These are phyloP conservation scores for Lithophane socia DNA, from an alignment of 2,888 invertebrate species.

Conservation along the genomic window DNA sequence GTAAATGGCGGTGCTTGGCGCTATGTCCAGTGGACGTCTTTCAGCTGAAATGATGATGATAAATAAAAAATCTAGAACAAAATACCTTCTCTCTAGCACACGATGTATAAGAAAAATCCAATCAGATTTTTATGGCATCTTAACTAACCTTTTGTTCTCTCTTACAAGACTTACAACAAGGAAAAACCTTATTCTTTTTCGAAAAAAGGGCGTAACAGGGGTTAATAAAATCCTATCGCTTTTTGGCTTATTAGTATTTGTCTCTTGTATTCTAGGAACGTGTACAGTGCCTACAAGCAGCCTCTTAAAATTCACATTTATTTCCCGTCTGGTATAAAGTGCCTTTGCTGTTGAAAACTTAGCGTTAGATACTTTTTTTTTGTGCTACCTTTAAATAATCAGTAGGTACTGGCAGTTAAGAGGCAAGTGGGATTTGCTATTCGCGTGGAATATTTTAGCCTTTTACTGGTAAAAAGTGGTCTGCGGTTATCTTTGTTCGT, in stretches of 20 bases:
- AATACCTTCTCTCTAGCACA: neutral
- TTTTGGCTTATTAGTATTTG: conserved; percentile 7
- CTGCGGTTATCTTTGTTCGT: neutral
- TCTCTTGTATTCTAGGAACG: neutral
- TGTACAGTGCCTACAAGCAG: neutral
- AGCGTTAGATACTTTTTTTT: neutral
- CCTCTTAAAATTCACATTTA: neutral
- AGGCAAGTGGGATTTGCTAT: neutral
- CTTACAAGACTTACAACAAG: neutral
- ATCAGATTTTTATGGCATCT: neutral
- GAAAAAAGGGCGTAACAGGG: neutral
- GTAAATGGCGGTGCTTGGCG: too few species aligned
- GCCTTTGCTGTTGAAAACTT: neutral
- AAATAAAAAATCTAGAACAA: neutral
- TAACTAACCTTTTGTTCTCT: neutral
- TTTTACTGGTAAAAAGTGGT: neutral
- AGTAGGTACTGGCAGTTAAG: neutral
- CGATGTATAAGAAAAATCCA: neutral
- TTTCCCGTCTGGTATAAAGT: neutral
- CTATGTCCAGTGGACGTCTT: too few species aligned
- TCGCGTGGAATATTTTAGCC: neutral
- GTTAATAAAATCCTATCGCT: conserved; percentile 15
- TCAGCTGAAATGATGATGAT: too few species aligned
- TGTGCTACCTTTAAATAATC: too few species aligned
- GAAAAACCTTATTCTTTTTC: neutral